These are phyloP conservation scores for Hippopotamyrus pictus DNA, from an alignment of 2,797 vertebrate species.

Conservation along the genomic window DNA sequence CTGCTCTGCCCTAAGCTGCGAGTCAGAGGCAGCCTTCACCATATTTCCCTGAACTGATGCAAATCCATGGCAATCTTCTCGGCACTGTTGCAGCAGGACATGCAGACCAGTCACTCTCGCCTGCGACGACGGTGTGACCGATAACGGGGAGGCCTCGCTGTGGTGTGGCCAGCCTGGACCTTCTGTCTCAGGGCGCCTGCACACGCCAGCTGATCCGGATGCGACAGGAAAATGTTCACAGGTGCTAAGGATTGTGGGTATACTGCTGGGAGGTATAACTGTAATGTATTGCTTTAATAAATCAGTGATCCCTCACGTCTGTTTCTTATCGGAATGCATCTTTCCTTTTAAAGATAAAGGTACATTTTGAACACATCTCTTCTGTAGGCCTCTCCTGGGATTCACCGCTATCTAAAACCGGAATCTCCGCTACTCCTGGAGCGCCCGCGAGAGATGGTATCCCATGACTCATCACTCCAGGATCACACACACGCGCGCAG, in stretches of 20 bases:
- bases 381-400: neutral
- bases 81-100: neutral
- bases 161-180: neutral
- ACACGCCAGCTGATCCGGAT: neutral
- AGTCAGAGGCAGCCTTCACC: neutral
- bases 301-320: neutral
- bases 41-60: neutral
- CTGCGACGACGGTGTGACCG: neutral
- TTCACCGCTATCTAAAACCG: neutral
- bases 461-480: neutral
- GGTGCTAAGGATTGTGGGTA: neutral
- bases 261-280: neutral
- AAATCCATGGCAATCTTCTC: neutral
- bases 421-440: neutral
- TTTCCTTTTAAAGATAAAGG: neutral
- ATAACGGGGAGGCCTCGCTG: neutral
- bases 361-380: neutral
- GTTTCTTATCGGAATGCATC: neutral
- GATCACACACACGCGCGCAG: neutral
- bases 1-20: neutral
- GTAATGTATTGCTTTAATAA: neutral
- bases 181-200: neutral
- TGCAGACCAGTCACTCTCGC: neutral
- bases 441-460: neutral
- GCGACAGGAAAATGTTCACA: neutral